Percentiles rank a stretch among this genome's conserved stretches.
Evolutionary conservation across 2,797 vertebrate species (phyloP).

Genomic region (Pogoniulus pusillus): DNA sequence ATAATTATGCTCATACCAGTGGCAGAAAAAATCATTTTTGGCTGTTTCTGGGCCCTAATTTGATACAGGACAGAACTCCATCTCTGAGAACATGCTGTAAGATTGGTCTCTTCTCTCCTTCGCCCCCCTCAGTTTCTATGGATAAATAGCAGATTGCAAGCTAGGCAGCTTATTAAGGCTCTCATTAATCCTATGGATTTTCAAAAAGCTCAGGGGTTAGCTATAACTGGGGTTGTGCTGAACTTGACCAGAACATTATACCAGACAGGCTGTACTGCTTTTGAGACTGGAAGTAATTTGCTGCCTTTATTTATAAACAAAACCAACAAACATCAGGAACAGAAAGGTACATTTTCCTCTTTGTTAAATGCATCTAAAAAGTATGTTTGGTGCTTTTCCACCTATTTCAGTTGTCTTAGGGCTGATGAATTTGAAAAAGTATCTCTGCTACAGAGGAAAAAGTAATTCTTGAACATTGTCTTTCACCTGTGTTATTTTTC

Average conservation of each 20-base stretch:
- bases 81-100: neutral
- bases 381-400: neutral
- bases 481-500: neutral
- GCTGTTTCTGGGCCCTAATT: neutral
- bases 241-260: slow-evolving; percentile 14
- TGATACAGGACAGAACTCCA: neutral
- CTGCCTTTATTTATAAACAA: neutral
- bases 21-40: neutral
- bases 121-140: neutral
- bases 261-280: neutral
- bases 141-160: neutral
- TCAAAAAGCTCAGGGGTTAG: neutral
- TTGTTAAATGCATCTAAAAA: neutral
- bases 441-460: neutral
- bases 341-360: neutral
- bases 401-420: neutral
- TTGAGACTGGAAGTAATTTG: neutral
- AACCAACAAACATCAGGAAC: neutral
- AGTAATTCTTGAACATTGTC: neutral
- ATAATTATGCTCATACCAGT: neutral
- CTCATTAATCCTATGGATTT: neutral
- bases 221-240: slow-evolving; percentile 23
- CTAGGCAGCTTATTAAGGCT: slow-evolving; percentile 2
- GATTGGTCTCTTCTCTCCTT: neutral
- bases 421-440: neutral